These are phyloP conservation scores for Drosophila serrata DNA, from an alignment of 1,140 invertebrate species.

Conservation along the genomic window DNA sequence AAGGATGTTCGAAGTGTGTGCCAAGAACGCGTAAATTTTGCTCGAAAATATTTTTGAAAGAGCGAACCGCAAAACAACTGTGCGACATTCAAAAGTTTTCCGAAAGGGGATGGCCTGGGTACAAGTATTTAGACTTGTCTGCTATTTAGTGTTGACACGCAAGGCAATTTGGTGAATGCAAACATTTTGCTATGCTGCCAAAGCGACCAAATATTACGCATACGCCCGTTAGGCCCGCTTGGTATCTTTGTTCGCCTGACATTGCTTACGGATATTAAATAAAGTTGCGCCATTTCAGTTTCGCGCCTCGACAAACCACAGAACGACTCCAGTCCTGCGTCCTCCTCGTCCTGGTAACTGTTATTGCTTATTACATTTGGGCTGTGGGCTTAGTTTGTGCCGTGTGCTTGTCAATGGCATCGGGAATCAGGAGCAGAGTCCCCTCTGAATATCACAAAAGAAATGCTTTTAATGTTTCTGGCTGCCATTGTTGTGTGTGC, in stretches of 20 bases:
- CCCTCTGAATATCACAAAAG: constrained; percentile 55
- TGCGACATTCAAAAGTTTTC: constrained; percentile 73
- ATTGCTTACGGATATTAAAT: constrained; percentile 73
- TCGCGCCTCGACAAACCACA: constrained; percentile 69
- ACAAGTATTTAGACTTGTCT: constrained; percentile 73
- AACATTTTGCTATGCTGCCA: constrained; percentile 67
- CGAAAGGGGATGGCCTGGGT: constrained; percentile 5
- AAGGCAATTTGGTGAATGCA: constrained; percentile 79
- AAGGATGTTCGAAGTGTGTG: constrained; percentile 71
- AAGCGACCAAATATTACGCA: constrained; percentile 64
- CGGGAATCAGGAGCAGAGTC: constrained; percentile 6
- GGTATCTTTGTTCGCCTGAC: constrained; percentile 43
- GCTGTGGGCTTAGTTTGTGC: constrained; percentile 56
- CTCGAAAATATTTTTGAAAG: constrained; percentile 74
- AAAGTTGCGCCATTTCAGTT: constrained; percentile 80
- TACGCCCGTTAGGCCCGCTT: constrained; percentile 37
- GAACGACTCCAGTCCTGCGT: background rate
- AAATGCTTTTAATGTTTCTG: constrained; percentile 59
- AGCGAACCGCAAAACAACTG: constrained; percentile 65
- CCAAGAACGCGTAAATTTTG: constrained; percentile 67
- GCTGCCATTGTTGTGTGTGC: constrained; percentile 7
- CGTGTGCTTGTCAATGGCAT: constrained; percentile 54
- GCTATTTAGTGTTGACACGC: constrained; percentile 84
- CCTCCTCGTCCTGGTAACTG: constrained; percentile 37
- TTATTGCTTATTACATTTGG: constrained; percentile 75